Percentiles rank a stretch among this genome's conserved stretches.
phyloP scores from a whole-genome alignment of 2,888 invertebrate genomes.

The Epirrita christyi region DNA sequence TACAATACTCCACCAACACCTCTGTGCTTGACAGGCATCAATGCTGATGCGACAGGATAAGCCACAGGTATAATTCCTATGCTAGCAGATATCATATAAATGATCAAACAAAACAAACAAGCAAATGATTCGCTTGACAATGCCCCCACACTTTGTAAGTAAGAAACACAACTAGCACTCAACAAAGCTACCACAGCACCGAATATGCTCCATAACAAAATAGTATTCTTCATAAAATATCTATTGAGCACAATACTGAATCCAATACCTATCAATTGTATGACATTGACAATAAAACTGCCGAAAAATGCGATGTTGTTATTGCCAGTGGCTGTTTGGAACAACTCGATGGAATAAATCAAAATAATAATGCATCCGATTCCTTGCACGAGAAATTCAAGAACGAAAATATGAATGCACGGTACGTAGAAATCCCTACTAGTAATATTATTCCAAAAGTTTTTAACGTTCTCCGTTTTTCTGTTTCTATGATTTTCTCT shows the following conservation, averaged over 20 bases:
- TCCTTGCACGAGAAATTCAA: not conserved
- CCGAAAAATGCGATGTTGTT: conserved; percentile 15
- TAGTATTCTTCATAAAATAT: not conserved
- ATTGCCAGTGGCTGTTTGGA: conserved; percentile 19
- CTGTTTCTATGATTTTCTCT: not conserved
- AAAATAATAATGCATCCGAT: not conserved
- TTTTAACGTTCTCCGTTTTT: not conserved
- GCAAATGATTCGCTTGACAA: not conserved
- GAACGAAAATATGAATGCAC: conserved; percentile 19
- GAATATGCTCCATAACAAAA: not conserved
- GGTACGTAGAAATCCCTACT: conserved; percentile 30
- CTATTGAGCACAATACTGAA: not conserved
- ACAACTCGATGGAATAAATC: conserved; percentile 29
- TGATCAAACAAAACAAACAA: not conserved
- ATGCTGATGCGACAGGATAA: conserved; percentile 22
- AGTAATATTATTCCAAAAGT: conserved; percentile 12
- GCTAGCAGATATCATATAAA: not conserved
- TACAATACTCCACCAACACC: conserved; percentile 33
- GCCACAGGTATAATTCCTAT: not conserved
- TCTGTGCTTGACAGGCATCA: conserved; percentile 39
- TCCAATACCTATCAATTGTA: not conserved
- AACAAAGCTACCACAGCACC: not conserved
- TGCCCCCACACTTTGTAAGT: conserved; percentile 15
- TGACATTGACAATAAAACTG: not conserved
- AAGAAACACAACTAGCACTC: conserved; percentile 13